Evolutionary conservation across 2,113 vertebrate species (phyloP).

Genomic region (Talpa occidentalis): DNA sequence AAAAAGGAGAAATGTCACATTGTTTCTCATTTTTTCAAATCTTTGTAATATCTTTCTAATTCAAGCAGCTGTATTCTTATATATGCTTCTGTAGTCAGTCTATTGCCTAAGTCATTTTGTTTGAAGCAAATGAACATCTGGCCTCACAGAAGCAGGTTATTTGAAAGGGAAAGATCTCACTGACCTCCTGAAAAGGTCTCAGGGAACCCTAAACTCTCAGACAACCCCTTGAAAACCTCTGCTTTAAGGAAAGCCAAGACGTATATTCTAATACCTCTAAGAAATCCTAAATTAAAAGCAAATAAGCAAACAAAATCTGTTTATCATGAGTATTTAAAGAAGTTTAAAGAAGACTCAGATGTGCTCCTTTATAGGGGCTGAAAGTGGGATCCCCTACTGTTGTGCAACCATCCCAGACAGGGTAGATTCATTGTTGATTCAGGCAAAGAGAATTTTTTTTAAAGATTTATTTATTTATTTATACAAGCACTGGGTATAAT

Average conservation of each 20-base stretch:
- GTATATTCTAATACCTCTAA: neutral
- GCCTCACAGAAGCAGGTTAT: neutral
- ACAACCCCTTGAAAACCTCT: neutral
- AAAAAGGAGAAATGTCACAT: neutral
- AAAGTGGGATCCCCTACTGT: too few species aligned
- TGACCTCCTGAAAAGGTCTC: neutral
- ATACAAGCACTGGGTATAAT: too few species aligned
- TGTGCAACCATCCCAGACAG: too few species aligned
- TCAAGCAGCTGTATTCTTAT: neutral
- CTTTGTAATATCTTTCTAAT: neutral
- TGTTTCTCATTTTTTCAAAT: neutral
- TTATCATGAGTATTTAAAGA: neutral
- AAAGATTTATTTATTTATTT: too few species aligned
- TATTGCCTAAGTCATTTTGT: neutral
- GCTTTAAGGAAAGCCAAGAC: neutral
- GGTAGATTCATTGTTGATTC: too few species aligned
- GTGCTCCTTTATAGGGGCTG: accelerated
- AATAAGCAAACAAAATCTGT: neutral
- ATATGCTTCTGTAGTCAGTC: neutral
- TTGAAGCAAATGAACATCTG: neutral
- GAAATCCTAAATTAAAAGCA: neutral
- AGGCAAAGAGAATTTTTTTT: too few species aligned
- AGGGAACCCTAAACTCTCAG: neutral
- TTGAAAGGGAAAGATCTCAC: neutral
- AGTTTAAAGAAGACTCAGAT: neutral